These are phyloP conservation scores for Poecile atricapillus DNA, from an alignment of 2,113 vertebrate species.

Conservation along the genomic window DNA sequence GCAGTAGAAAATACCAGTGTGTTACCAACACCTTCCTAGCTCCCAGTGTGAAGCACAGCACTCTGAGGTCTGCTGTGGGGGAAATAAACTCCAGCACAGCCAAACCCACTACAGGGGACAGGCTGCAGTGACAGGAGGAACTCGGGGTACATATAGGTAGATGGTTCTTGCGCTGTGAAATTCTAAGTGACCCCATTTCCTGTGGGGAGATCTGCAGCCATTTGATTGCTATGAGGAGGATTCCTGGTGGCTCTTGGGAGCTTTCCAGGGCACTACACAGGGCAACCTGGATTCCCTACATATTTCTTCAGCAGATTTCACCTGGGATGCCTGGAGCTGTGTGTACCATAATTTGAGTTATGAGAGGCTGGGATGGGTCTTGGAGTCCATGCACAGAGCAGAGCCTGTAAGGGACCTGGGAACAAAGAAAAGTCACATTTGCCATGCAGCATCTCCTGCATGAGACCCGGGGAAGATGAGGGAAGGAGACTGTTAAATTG, in stretches of 20 bases:
- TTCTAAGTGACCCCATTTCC: background rate
- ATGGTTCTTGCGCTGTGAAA: background rate
- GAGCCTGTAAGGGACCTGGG: background rate
- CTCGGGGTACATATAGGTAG: background rate
- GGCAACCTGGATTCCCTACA: background rate
- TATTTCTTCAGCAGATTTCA: background rate
- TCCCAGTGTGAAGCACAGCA: background rate
- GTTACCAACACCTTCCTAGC: background rate
- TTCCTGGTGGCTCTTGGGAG: background rate
- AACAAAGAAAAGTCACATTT: background rate
- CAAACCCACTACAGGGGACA: background rate
- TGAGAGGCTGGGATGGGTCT: background rate
- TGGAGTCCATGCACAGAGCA: background rate
- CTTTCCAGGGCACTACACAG: background rate
- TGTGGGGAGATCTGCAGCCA: background rate
- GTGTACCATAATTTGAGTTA: background rate
- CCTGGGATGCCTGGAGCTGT: background rate
- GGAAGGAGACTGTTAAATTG: constrained; percentile 38
- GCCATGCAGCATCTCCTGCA: background rate
- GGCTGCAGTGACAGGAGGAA: background rate
- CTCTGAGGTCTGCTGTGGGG: background rate
- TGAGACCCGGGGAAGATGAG: background rate
- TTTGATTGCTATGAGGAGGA: background rate
- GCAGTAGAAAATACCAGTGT: background rate
- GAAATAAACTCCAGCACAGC: background rate